These are phyloP conservation scores for Cydia amplana DNA, from an alignment of 1,140 invertebrate genomes.

Conservation along the genomic window DNA sequence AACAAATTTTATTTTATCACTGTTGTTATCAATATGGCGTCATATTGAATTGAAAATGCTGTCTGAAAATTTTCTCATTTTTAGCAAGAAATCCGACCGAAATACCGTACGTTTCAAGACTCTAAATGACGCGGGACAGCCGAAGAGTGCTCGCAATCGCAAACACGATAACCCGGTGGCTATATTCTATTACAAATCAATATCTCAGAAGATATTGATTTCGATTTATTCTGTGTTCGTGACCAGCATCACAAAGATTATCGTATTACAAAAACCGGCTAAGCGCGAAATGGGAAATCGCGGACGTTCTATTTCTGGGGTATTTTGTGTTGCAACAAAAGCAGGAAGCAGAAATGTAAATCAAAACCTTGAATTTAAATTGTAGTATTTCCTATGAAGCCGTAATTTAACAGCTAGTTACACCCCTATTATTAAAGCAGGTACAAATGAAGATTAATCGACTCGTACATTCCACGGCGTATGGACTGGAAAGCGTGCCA, in stretches of 20 bases:
- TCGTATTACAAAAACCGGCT: constrained; percentile 38
- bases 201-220: constrained; percentile 59
- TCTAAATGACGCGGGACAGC: background rate
- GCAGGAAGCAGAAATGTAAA: background rate
- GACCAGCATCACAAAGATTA: constrained; percentile 58
- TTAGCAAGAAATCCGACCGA: background rate
- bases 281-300: constrained; percentile 14
- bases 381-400: background rate
- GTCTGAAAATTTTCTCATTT: background rate
- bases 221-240: constrained; percentile 66
- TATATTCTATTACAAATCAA: constrained; percentile 55
- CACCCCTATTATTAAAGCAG: too few relatives aligned
- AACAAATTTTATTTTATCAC: too few relatives aligned
- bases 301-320: background rate
- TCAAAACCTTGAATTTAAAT: background rate
- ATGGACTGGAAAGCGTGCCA: too few relatives aligned
- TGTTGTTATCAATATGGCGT: too few relatives aligned
- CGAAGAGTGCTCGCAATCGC: constrained; percentile 21
- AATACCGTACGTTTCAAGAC: constrained; percentile 10
- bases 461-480: too few relatives aligned
- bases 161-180: constrained; percentile 38
- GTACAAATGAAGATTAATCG: too few relatives aligned
- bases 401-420: background rate
- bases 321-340: background rate
- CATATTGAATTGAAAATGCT: background rate